phyloP scores from a whole-genome alignment of 2,113 vertebrate genomes.

The Silurus glanis region DNA sequence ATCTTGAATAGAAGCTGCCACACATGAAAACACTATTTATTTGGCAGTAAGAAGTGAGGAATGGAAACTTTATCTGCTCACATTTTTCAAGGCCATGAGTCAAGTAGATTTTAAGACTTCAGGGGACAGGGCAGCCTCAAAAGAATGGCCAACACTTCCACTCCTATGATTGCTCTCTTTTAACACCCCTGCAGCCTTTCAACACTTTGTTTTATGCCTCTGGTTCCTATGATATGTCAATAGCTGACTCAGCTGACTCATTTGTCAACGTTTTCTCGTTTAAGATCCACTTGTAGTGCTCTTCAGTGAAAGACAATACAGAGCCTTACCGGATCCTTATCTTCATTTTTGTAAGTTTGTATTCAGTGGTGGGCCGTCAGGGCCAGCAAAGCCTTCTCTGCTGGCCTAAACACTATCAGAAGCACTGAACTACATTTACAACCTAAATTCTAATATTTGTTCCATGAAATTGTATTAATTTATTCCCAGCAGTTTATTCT shows the following conservation, averaged over 20 bases:
- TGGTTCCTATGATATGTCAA: neutral
- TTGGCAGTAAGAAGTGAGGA: neutral
- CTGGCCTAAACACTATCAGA: too few relatives aligned
- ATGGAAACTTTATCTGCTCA: neutral
- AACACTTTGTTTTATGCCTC: neutral
- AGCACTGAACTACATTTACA: too few relatives aligned
- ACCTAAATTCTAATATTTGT: too few relatives aligned
- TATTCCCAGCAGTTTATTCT: too few relatives aligned
- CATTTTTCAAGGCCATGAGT: neutral
- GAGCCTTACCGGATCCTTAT: neutral
- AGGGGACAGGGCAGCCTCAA: neutral
- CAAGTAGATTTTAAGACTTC: slow-evolving; percentile 13
- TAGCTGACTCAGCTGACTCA: slow-evolving; percentile 3
- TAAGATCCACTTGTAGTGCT: neutral
- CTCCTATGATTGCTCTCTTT: neutral
- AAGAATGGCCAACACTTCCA: neutral
- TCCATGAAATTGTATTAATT: too few relatives aligned
- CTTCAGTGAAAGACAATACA: neutral
- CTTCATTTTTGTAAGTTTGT: neutral
- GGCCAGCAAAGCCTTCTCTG: too few relatives aligned
- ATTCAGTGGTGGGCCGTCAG: too few relatives aligned
- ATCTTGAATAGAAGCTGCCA: neutral
- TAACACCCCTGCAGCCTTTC: slow-evolving; percentile 25
- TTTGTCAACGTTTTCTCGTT: neutral
- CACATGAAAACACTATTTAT: neutral